These are phyloP conservation scores for Nomia melanderi DNA, from an alignment of 1,140 invertebrate species.

Conservation along the genomic window DNA sequence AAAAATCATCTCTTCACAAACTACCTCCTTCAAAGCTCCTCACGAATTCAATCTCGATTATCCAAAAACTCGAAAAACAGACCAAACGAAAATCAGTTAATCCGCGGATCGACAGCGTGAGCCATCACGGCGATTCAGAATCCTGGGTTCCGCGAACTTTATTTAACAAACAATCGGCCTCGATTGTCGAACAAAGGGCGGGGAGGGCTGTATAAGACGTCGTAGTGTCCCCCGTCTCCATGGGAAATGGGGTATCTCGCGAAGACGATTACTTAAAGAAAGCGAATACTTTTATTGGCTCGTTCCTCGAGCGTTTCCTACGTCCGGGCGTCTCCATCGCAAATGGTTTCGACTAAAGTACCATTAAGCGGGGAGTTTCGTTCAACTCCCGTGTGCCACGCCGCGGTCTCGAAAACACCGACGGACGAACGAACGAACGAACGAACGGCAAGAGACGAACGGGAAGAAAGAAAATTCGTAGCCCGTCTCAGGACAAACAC, in stretches of 20 bases:
- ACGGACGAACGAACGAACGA: too few species aligned
- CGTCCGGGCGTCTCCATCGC: constrained; percentile 26
- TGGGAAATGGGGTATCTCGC: constrained; percentile 13
- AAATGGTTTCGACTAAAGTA: constrained; percentile 41
- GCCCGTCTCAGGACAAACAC: constrained; percentile 29
- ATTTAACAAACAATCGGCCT: constrained; percentile 11
- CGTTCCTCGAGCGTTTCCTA: constrained; percentile 28
- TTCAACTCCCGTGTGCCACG: not conserved
- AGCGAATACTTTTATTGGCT: constrained; percentile 53
- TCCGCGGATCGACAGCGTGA: too few species aligned
- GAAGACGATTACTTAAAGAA: constrained; percentile 47
- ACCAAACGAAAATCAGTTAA: too few species aligned
- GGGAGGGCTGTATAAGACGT: not conserved
- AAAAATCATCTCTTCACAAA: too few species aligned
- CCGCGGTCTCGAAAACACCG: constrained; percentile 30
- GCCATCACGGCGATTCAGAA: too few species aligned
- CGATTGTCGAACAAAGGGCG: not conserved
- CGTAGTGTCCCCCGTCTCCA: not conserved
- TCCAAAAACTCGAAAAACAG: too few species aligned
- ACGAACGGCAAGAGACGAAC: not conserved
- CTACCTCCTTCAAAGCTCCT: too few species aligned
- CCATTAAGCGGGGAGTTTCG: constrained; percentile 37
- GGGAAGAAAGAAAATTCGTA: constrained; percentile 32
- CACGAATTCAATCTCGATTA: too few species aligned
- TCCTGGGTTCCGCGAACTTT: too few species aligned